phyloP scores from a whole-genome alignment of 23 tunicate genomes.

The Ciona savignyi region DNA sequence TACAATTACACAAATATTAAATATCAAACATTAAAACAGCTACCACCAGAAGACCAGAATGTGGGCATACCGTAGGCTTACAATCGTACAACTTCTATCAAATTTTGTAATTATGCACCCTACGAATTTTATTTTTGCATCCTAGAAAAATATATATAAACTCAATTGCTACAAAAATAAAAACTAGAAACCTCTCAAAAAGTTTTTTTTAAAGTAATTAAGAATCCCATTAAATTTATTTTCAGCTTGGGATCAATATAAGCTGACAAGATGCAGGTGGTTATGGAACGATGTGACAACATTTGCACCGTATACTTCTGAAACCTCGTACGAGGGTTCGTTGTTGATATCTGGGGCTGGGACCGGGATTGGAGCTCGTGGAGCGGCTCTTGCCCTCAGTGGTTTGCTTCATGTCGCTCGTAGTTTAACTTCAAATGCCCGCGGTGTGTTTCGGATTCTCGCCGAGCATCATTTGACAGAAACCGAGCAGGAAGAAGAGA shows the following conservation, averaged over 20 bases:
- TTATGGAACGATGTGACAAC: constrained; percentile 77
- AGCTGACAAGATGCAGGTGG: constrained; percentile 47
- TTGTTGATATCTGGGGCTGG: constrained; percentile 42
- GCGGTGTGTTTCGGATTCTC: constrained; percentile 63
- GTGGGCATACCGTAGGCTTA: too few relatives aligned
- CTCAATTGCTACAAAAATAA: too few relatives aligned
- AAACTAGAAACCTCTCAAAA: too few relatives aligned
- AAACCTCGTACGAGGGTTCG: constrained; percentile 82
- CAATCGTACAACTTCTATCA: too few relatives aligned
- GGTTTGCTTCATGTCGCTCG: constrained; percentile 72
- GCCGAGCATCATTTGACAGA: constrained; percentile 51
- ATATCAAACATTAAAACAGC: too few relatives aligned
- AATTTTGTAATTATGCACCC: too few relatives aligned
- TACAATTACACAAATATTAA: too few relatives aligned
- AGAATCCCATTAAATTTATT: too few relatives aligned
- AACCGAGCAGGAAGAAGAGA: constrained; percentile 7
- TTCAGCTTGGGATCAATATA: constrained; percentile 74
- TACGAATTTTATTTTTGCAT: too few relatives aligned
- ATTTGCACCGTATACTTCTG: constrained; percentile 44
- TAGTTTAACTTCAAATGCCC: constrained; percentile 75
- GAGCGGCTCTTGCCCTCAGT: constrained; percentile 65
- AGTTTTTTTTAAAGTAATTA: too few relatives aligned
- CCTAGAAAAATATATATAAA: too few relatives aligned
- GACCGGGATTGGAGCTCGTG: constrained; percentile 36
- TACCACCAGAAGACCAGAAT: too few relatives aligned